Conservation (phyloP, 2,113 vertebrate species). For the Podilymbus podiceps region DNA sequence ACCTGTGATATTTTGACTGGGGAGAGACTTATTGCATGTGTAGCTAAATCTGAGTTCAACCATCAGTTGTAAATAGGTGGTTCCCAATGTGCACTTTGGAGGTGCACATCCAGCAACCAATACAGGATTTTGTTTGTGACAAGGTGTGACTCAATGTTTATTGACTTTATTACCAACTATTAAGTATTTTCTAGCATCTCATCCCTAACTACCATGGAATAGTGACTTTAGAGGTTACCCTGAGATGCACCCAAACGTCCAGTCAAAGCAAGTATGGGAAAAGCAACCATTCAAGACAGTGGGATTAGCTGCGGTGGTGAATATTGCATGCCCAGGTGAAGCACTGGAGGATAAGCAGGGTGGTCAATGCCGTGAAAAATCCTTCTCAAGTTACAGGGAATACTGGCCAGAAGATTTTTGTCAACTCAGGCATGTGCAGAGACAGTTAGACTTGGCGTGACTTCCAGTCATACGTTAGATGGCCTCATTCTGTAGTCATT, state of each 20-base stretch:
- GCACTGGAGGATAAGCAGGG: not conserved
- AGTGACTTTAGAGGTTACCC: not conserved
- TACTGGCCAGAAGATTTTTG: not conserved
- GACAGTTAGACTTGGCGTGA: slow-evolving; percentile 23
- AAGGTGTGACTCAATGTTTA: not conserved
- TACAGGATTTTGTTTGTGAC: not conserved
- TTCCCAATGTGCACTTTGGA: not conserved
- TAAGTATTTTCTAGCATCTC: not conserved
- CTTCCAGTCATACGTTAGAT: slow-evolving; percentile 52
- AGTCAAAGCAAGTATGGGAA: not conserved
- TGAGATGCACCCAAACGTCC: not conserved
- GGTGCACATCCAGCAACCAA: accelerated
- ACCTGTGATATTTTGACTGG: not conserved
- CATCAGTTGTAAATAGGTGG: accelerated
- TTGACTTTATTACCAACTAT: not conserved
- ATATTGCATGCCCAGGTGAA: not conserved
- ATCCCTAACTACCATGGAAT: not conserved
- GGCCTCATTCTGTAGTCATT: slow-evolving; percentile 57
- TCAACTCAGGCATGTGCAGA: not conserved
- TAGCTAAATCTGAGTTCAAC: not conserved
- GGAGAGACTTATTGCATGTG: not conserved
- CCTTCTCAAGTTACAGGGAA: not conserved
- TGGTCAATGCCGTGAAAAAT: not conserved
- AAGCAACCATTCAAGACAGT: not conserved
- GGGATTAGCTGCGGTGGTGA: not conserved